Percentiles rank a stretch among this genome's conserved stretches.
These are phyloP conservation scores for Dinothrombium tinctorium DNA, from an alignment of 1,140 invertebrate species.

Conservation along the genomic window DNA sequence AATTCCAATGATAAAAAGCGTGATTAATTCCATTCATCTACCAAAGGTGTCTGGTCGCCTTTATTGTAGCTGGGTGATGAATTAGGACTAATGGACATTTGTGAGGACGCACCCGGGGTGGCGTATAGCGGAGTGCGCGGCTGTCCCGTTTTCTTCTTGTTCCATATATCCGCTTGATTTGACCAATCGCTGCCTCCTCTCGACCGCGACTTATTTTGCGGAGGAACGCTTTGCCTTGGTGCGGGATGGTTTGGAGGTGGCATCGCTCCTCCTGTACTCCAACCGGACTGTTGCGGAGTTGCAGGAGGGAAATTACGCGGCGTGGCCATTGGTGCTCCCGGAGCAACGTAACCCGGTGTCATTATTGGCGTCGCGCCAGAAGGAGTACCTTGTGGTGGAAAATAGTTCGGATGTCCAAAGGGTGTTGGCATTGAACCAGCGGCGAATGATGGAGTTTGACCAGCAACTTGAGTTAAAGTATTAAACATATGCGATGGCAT, in stretches of 20 bases:
- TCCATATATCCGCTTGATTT: background rate
- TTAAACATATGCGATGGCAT: conserved; percentile 45
- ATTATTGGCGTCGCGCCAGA: too few species aligned
- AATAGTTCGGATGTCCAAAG: too few species aligned
- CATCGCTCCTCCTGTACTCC: background rate
- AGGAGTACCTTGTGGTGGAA: background rate
- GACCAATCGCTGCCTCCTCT: background rate
- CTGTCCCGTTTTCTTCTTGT: background rate
- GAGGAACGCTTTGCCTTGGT: too few species aligned
- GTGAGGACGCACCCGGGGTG: conserved; percentile 9
- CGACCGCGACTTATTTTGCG: too few species aligned
- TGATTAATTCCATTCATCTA: too few species aligned
- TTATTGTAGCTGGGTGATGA: too few species aligned
- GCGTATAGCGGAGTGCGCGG: conserved; percentile 4
- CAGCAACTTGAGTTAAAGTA: conserved; percentile 37
- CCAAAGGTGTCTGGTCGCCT: too few species aligned
- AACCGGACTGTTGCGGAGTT: background rate
- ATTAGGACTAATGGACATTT: conserved; percentile 12
- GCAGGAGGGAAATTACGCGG: too few species aligned
- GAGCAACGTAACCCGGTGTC: too few species aligned
- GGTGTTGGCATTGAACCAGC: background rate
- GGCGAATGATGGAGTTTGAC: conserved; percentile 36
- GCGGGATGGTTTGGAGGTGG: too few species aligned
- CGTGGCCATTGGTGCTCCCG: too few species aligned
- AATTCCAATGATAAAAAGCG: too few species aligned